A percentile compares a stretch with the other conserved stretches of the same genome.
These are phyloP conservation scores for Macroramphosus scolopax DNA, from an alignment of 2,797 vertebrate genomes.

Conservation along the genomic window DNA sequence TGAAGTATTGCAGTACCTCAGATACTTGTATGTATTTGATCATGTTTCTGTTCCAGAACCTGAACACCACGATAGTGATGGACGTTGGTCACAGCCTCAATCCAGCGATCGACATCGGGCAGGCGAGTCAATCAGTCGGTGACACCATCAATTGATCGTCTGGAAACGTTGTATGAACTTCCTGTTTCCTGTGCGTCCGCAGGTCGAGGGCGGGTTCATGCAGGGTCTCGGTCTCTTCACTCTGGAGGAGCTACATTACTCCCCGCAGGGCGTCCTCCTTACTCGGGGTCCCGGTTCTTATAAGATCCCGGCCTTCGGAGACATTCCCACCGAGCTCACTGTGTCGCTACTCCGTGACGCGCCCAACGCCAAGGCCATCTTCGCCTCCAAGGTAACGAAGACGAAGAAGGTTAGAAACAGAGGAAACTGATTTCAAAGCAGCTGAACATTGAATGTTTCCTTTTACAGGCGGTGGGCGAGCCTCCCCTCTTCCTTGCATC, in stretches of 20 bases:
- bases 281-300: constrained; percentile 92
- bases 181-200: not conserved
- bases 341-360: constrained; percentile 91
- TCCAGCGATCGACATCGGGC: constrained; percentile 94
- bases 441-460: not conserved
- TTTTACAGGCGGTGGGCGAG: constrained; percentile 88
- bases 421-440: too few relatives aligned
- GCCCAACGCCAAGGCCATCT: constrained; percentile 90
- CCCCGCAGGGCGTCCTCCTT: constrained; percentile 84
- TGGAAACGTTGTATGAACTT: too few relatives aligned
- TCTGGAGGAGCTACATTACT: constrained; percentile 91
- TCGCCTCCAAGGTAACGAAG: constrained; percentile 87
- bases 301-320: constrained; percentile 92
- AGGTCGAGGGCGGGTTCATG: constrained; percentile 94
- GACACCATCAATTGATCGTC: too few relatives aligned
- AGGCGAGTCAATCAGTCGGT: too few relatives aligned
- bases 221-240: constrained; percentile 95
- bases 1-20: too few relatives aligned
- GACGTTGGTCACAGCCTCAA: constrained; percentile 94
- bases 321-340: constrained; percentile 85
- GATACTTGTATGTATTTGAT: too few relatives aligned
- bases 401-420: too few relatives aligned
- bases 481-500: constrained; percentile 93
- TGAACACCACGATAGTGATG: constrained; percentile 93
- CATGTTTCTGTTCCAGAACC: constrained; percentile 79